Percentiles rank a stretch among this genome's conserved stretches.
Evolutionary conservation across 2,888 invertebrate genomes (phyloP).

Genomic region (Gnatocerus cornutus): DNA sequence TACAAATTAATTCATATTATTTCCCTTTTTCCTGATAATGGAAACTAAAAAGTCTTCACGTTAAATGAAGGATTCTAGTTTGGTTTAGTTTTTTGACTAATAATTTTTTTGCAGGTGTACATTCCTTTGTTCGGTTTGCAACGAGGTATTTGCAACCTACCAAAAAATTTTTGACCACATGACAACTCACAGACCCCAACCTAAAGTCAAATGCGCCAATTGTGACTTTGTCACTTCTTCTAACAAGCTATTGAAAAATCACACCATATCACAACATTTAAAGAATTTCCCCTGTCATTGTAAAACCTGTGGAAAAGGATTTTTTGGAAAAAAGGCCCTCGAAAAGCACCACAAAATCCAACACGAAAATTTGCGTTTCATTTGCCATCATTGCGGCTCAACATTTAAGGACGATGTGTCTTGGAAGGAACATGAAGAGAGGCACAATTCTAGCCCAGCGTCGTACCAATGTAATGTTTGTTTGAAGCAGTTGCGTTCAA

Average conservation of each 20-base stretch:
- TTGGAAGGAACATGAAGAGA: neutral
- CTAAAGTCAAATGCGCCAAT: slow-evolving; percentile 56
- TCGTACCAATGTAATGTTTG: neutral
- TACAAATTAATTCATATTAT: too few species aligned
- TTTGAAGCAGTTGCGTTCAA: neutral
- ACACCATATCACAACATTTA: slow-evolving; percentile 69
- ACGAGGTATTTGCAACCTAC: too few species aligned
- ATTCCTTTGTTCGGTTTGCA: too few species aligned
- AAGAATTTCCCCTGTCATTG: slow-evolving; percentile 71
- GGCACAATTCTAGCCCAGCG: neutral
- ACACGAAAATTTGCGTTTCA: slow-evolving; percentile 6
- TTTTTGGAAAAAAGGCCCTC: slow-evolving; percentile 52
- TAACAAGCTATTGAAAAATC: neutral
- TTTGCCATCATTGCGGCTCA: neutral
- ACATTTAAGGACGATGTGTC: neutral
- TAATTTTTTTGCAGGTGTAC: too few species aligned
- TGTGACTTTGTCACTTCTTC: slow-evolving; percentile 52
- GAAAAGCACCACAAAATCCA: neutral
- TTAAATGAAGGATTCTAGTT: too few species aligned
- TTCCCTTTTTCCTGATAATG: too few species aligned
- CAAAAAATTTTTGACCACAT: too few species aligned
- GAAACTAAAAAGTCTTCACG: too few species aligned
- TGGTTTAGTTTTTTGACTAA: too few species aligned
- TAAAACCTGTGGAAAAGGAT: slow-evolving; percentile 72
- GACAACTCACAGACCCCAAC: too few species aligned